phyloP scores from a whole-genome alignment of 2,888 invertebrate species.

The Leucophenga maculata region DNA sequence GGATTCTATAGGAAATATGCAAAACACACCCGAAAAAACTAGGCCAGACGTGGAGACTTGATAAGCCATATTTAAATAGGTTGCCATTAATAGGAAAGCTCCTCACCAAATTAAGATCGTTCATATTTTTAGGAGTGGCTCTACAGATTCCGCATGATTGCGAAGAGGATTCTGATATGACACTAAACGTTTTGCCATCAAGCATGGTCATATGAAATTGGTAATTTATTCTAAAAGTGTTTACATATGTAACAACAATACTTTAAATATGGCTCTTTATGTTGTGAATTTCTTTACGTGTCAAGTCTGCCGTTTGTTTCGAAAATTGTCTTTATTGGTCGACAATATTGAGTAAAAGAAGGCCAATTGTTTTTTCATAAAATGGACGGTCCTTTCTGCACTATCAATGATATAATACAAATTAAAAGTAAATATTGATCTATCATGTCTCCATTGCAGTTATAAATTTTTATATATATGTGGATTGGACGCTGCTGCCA shows the following conservation, averaged over 20 bases:
- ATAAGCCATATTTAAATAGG: constrained; percentile 31
- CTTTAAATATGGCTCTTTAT: constrained; percentile 20
- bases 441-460: no score
- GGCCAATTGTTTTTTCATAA: constrained; percentile 4
- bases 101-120: constrained; percentile 25
- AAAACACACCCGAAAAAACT: constrained; percentile 29
- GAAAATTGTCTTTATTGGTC: constrained; percentile 27
- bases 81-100: constrained; percentile 20
- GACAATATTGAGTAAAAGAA: constrained; percentile 26
- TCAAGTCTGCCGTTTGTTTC: constrained; percentile 32
- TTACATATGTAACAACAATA: constrained; percentile 7
- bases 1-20: constrained; percentile 5
- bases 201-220: constrained; percentile 13
- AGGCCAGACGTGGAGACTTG: constrained; percentile 24
- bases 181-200: constrained; percentile 25
- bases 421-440: no score
- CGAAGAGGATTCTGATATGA: constrained; percentile 30
- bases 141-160: constrained; percentile 33
- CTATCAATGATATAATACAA: no score
- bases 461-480: no score
- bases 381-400: neutral
- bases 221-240: neutral
- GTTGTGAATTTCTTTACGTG: constrained; percentile 23
- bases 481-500: no score
- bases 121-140: constrained; percentile 34